Base-by-base conservation (phyloP, 2,113 vertebrate species). In the Zingel zingel region DNA sequence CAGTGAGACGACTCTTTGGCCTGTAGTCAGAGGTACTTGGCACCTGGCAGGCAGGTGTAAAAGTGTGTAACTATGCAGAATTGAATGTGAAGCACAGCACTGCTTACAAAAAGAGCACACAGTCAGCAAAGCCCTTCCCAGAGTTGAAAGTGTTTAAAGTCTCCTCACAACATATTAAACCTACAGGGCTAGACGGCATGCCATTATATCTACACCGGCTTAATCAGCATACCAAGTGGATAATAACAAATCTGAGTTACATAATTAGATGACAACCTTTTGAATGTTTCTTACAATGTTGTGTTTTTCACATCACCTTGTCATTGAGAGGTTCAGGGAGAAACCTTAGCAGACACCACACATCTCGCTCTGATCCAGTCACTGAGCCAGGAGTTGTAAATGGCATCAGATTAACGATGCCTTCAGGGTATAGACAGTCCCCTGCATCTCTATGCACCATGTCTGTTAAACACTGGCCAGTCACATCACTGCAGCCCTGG, bases 321-420 rank as follows among this genome's bases (percentile, higher is more conserved):
- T 83, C 82, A 79, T 11, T 73, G 76, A 54, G 76, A 73, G 58
- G 56, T 66, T 70, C 39, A 27, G 72, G 71, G 69, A 65, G 77
- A 79, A 77, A 86, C 56, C 84, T 79, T 19, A 53, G 82, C 83
- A 82, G 76, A 87, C 81, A 67, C 61, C 75, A 67, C 84, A 74
- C 86, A 84, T 61, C 81, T 70, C 8, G 1, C 72, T 79, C 81
- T 82, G 85, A 89, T 88, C 51, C 74, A 79, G 73, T 71, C 87
- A 61, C 75, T 33, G 85, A 89, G 86, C 78, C 73, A 53, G 72
- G 78, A 83, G 86, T 67, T 71, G 84, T 86, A 91, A 93, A 91
- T 93, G 89, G 88, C 89, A 90, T 89, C 88, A 53, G 87, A 89
- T 92, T 92, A 90, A 91, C 74, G 74, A 90, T 48, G 83, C 79